Percentiles rank a stretch among this genome's conserved stretches.
phyloP scores from a whole-genome alignment of 2,797 vertebrate genomes.

The Kryptopterus vitreolus region DNA sequence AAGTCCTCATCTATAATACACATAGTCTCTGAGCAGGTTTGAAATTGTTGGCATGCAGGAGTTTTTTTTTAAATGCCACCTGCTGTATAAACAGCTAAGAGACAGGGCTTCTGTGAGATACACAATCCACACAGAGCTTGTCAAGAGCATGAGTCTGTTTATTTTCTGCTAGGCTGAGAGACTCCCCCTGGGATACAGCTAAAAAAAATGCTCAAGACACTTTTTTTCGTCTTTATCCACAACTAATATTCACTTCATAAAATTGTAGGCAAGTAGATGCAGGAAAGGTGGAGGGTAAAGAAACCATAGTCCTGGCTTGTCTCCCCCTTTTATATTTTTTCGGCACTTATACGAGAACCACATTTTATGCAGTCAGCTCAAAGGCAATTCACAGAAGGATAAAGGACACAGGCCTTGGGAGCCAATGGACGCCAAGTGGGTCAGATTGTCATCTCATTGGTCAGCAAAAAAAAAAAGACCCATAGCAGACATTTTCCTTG shows the following conservation, averaged over 20 bases:
- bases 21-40: conserved; percentile 6
- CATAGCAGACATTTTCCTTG: background rate
- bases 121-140: conserved; percentile 52
- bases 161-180: conserved; percentile 70
- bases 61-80: conserved; percentile 9
- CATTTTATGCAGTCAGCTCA: background rate
- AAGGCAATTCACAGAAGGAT: background rate
- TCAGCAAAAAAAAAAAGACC: background rate
- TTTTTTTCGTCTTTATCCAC: conserved; percentile 8
- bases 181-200: conserved; percentile 68
- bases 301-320: background rate
- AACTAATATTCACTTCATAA: background rate
- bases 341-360: background rate
- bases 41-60: conserved; percentile 12
- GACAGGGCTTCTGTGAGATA: conserved; percentile 52
- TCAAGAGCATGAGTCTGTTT: conserved; percentile 63
- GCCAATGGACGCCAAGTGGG: background rate
- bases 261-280: background rate
- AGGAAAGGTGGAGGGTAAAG: background rate
- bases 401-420: background rate
- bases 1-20: background rate
- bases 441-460: background rate
- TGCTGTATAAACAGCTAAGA: conserved; percentile 42
- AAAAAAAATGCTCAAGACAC: conserved; percentile 49
- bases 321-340: background rate